Evolutionary conservation across 2,113 vertebrate genomes (phyloP).

Genomic region (Hyperopisus bebe): DNA sequence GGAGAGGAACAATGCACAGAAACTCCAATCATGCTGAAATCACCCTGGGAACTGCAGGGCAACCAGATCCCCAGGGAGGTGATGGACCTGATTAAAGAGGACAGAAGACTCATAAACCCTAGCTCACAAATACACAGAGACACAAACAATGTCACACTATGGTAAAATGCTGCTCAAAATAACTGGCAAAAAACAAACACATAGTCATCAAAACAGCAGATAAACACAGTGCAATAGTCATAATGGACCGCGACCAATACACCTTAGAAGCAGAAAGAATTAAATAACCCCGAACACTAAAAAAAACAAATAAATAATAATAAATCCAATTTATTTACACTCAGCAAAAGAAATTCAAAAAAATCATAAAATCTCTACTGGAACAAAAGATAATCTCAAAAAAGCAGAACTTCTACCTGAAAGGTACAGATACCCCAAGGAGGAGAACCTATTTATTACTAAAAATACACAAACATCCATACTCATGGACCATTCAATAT

Average conservation of each 20-base stretch:
- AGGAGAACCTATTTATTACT: background rate
- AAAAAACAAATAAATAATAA: background rate
- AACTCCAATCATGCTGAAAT: background rate
- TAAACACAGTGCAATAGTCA: background rate
- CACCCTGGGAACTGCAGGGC: background rate
- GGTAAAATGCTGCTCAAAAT: background rate
- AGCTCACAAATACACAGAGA: background rate
- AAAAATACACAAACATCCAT: background rate
- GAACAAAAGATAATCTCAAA: background rate
- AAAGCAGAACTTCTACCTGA: background rate
- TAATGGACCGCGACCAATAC: conserved; percentile 8
- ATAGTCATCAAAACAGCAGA: conserved; percentile 21
- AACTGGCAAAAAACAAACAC: background rate
- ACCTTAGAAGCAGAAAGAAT: background rate
- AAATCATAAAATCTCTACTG: background rate
- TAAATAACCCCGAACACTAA: background rate
- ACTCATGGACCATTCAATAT: background rate
- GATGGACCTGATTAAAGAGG: background rate
- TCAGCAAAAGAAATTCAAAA: background rate
- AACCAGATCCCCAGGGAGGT: background rate
- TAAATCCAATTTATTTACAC: background rate
- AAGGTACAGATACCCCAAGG: background rate
- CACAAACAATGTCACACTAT: background rate
- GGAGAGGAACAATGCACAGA: background rate
- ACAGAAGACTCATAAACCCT: background rate